These are phyloP conservation scores for Netelia virgata DNA, from an alignment of 2,888 invertebrate genomes.

Conservation along the genomic window DNA sequence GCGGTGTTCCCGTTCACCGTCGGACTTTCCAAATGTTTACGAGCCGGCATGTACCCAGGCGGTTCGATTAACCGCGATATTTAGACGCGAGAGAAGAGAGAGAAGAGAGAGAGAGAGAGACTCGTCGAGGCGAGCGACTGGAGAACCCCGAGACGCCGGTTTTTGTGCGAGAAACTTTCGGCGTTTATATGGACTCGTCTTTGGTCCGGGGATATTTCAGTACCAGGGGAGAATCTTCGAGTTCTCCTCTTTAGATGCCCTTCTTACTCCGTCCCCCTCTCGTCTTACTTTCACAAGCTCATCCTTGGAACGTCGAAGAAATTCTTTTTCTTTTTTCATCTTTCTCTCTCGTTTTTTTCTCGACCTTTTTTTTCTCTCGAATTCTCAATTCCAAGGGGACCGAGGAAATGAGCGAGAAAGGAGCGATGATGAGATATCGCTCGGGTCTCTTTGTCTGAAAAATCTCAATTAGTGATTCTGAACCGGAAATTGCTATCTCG, in stretches of 20 bases:
- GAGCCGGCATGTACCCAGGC: slow-evolving; percentile 32
- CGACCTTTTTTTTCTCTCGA: background rate
- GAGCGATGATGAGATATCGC: slow-evolving; percentile 30
- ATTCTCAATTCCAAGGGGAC: slow-evolving; percentile 39
- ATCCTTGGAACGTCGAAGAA: slow-evolving; percentile 20
- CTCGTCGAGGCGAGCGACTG: slow-evolving; percentile 27
- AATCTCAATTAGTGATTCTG: slow-evolving; percentile 55
- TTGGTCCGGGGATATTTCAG: slow-evolving; percentile 59
- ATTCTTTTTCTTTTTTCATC: background rate
- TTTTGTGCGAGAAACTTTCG: slow-evolving; percentile 33
- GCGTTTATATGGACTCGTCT: background rate
- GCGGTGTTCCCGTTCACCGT: slow-evolving; percentile 8
- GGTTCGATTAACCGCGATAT: slow-evolving; percentile 66
- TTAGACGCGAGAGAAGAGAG: slow-evolving; percentile 47
- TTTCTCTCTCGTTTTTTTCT: slow-evolving; percentile 10
- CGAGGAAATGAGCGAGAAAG: slow-evolving; percentile 25
- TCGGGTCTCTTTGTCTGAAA: slow-evolving; percentile 10
- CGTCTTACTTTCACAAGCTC: background rate
- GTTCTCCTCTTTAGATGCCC: slow-evolving; percentile 39
- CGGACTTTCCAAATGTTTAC: slow-evolving; percentile 59
- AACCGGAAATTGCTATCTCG: slow-evolving; percentile 57
- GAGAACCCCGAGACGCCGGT: slow-evolving; percentile 5
- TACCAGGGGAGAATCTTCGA: slow-evolving; percentile 52
- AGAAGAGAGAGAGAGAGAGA: too few species aligned
- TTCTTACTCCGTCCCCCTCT: slow-evolving; percentile 12